These are phyloP conservation scores for Heliconius ismenius DNA, from an alignment of 2,888 invertebrate genomes.

Conservation along the genomic window DNA sequence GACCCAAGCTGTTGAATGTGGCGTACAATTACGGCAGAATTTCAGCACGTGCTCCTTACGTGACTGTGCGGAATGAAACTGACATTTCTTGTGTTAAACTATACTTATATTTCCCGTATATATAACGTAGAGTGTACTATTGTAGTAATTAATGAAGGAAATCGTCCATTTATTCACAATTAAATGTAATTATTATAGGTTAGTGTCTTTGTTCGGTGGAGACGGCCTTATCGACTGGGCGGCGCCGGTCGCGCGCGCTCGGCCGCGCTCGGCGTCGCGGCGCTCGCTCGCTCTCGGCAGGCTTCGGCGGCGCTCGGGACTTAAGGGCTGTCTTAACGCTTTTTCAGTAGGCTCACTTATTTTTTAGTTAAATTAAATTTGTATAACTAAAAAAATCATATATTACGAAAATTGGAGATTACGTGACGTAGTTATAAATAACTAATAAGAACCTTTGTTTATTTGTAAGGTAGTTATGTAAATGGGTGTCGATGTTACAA, in stretches of 20 bases:
- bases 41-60: constrained; percentile 39
- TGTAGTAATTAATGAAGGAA: constrained; percentile 34
- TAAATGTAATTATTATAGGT: constrained; percentile 78
- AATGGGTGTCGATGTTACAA: neutral
- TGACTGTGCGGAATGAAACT: constrained; percentile 27
- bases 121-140: neutral
- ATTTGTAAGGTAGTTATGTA: neutral
- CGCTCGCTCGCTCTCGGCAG: constrained; percentile 60
- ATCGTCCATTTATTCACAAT: constrained; percentile 43
- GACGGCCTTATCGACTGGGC: constrained; percentile 82
- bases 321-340: constrained; percentile 76
- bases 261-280: constrained; percentile 57
- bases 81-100: constrained; percentile 24
- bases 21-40: constrained; percentile 40
- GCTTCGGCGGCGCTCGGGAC: constrained; percentile 63
- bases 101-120: constrained; percentile 11
- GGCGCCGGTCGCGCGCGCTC: constrained; percentile 74
- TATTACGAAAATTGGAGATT: neutral
- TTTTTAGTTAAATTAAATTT: constrained; percentile 7
- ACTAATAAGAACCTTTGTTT: neutral
- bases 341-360: constrained; percentile 43
- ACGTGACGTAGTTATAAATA: neutral
- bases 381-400: neutral
- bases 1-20: constrained; percentile 44
- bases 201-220: constrained; percentile 81